Percentiles rank a stretch among this genome's conserved stretches.
These are phyloP conservation scores for Pedetes capensis DNA, from an alignment of 2,113 vertebrate genomes.

Conservation along the genomic window DNA sequence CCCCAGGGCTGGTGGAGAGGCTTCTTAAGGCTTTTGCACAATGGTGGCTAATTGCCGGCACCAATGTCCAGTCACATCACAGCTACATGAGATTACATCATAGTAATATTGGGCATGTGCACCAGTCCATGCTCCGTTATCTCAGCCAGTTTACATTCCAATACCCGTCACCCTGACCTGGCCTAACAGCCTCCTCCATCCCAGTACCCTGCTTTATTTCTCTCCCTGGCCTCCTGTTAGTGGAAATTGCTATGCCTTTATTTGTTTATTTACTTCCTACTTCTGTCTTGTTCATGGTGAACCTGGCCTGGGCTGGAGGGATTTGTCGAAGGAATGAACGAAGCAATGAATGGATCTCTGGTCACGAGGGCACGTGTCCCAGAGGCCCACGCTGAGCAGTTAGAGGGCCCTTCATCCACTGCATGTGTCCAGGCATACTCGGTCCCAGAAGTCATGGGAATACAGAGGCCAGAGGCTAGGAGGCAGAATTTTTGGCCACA, in stretches of 20 bases:
- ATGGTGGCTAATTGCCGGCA: no score
- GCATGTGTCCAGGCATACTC: not conserved
- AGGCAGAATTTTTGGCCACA: not conserved
- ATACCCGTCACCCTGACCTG: no score
- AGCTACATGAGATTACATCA: no score
- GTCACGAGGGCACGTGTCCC: rapidly evolving
- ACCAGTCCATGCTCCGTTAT: no score
- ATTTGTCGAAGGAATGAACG: not conserved
- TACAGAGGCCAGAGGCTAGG: not conserved
- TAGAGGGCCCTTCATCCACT: not conserved
- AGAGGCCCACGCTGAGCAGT: not conserved
- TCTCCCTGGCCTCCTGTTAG: not conserved
- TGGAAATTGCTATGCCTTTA: not conserved
- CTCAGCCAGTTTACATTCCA: no score
- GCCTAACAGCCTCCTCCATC: no score
- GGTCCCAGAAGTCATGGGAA: not conserved
- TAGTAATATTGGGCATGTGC: no score
- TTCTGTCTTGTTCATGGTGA: not conserved
- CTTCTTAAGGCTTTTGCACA: no score
- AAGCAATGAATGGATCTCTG: rapidly evolving
- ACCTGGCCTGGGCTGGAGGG: not conserved
- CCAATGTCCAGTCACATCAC: no score
- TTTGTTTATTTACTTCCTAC: not conserved
- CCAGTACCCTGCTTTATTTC: not conserved
- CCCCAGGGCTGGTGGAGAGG: no score